A percentile compares a stretch with the other conserved stretches of the same genome.
phyloP scores from a whole-genome alignment of 2,888 invertebrate genomes.

The Drosophila anomalata region DNA sequence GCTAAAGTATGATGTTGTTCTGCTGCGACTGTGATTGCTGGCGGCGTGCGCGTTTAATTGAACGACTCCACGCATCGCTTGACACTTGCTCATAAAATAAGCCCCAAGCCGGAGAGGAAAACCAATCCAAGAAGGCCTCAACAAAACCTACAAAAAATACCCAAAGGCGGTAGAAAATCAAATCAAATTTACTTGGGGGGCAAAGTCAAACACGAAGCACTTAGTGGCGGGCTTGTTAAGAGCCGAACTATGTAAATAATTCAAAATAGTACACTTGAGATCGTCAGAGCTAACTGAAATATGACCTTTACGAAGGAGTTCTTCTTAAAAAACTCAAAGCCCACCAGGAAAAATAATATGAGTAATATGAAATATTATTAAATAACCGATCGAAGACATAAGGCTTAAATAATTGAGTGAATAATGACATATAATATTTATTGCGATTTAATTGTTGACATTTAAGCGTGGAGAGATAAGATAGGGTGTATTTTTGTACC shows the following conservation, averaged over 20 bases:
- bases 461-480: too few relatives aligned
- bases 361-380: too few relatives aligned
- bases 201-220: constrained; percentile 38
- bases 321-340: too few relatives aligned
- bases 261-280: background rate
- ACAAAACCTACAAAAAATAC: constrained; percentile 8
- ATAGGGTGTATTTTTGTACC: too few relatives aligned
- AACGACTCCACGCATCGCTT: constrained; percentile 47
- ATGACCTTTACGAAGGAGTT: background rate
- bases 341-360: too few relatives aligned
- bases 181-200: constrained; percentile 30
- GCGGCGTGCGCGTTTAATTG: constrained; percentile 9
- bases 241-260: constrained; percentile 20
- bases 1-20: background rate
- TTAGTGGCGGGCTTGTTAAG: constrained; percentile 34
- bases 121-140: constrained; percentile 25
- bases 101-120: background rate
- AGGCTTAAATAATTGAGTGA: too few relatives aligned
- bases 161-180: constrained; percentile 10
- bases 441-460: too few relatives aligned
- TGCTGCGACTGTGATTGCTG: constrained; percentile 6
- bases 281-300: background rate
- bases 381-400: too few relatives aligned
- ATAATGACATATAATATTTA: too few relatives aligned
- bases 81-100: constrained; percentile 59